These are phyloP conservation scores for Tetheella fluctuosa DNA, from an alignment of 2,888 invertebrate species.

Conservation along the genomic window DNA sequence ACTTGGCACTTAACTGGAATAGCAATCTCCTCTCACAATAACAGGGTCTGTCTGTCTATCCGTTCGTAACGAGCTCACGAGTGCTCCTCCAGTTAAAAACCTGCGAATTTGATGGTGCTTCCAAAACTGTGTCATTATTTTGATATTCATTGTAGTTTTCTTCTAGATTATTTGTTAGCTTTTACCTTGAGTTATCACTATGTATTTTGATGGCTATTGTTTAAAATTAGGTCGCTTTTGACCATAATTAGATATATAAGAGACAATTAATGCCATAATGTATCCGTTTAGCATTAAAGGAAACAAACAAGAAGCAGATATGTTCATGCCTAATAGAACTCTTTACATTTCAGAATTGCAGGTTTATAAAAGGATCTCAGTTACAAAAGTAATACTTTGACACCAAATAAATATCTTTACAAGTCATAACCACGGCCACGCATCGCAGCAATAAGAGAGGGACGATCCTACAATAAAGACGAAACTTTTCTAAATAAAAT, in stretches of 20 bases:
- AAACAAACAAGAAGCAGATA: no score
- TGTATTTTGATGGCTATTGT: no score
- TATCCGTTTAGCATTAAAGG: no score
- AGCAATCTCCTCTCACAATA: conserved; percentile 13
- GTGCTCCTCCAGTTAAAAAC: conserved; percentile 17
- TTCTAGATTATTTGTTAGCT: no score
- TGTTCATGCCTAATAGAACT: no score
- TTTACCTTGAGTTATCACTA: no score
- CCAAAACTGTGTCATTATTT: conserved; percentile 1
- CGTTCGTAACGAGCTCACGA: conserved; percentile 10
- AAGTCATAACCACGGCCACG: background rate
- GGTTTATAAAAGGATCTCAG: background rate
- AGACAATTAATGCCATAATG: no score
- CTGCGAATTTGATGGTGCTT: conserved; percentile 8
- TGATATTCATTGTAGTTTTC: background rate
- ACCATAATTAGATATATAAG: no score
- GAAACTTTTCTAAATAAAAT: conserved; percentile 11
- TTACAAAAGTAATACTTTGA: conserved; percentile 1
- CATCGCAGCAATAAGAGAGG: conserved; percentile 16
- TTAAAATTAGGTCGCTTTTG: no score
- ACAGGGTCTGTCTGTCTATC: conserved; percentile 11
- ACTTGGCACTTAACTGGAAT: conserved; percentile 20
- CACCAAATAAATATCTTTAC: background rate
- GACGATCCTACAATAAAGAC: conserved; percentile 14
- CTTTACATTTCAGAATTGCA: background rate